Base-by-base conservation (phyloP, 2,113 vertebrate genomes). In the Passer montanus region DNA sequence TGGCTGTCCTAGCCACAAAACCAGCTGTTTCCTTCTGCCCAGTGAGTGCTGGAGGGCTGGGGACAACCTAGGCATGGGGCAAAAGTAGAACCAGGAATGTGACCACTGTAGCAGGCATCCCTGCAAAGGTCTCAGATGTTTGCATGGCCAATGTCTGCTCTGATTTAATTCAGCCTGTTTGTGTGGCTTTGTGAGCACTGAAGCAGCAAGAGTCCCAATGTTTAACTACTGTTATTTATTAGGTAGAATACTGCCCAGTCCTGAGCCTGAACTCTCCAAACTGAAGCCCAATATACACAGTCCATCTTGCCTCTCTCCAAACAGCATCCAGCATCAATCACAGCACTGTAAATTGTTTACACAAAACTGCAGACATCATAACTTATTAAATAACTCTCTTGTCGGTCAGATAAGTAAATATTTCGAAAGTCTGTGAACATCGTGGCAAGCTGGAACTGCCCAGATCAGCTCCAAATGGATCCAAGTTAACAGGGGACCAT, bases 381-480 rank as follows among this genome's bases (percentile, higher is more conserved):
- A 86, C 68, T 96, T 96, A 91, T 84, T 87, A 24, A 91, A 88
- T 72, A 94, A 88, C 52, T 75, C 82, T 94, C 70, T 72, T 87
- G 88, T 91, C 37, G 27, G 81, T 94, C 94, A 76, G 78, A 95
- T 84, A 95, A 95, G 90, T 93, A 96, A 97, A 95, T 94, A 94
- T 95, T 97, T 91, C 62, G 0, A 86, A 92, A 63, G 79, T 66
- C 35, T 83, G 14, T 70, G 93, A 89, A 79, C 46, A 78, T 53
- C 30, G 9, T 46, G 58, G 73, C 49, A 80, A 90, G 73, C 49
- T 94, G 39, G 78, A 90, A 64, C 80, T 90, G 44, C 21, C 76
- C 81, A 76, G 85, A 81, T 44, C 64, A 84, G 50, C 58, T 81
- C 67, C 89, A 89, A 92, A 86, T 44, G 76, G 72, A 84, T 88